Base-by-base conservation (phyloP, 1,140 invertebrate genomes). In the Papilio xuthus region DNA sequence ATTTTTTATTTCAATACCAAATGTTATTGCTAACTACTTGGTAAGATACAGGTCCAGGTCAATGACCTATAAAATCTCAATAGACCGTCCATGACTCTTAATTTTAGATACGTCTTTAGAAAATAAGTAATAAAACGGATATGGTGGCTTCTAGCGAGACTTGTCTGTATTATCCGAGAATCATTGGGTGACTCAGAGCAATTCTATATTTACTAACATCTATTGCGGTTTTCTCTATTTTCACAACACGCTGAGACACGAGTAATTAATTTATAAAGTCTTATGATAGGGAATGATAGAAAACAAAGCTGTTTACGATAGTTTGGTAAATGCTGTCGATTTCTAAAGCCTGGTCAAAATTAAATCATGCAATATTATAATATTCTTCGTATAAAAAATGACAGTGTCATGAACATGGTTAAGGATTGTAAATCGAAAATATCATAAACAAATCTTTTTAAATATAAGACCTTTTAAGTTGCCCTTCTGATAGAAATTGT, bases 91-190 rank as follows among this genome's bases (percentile, higher is more conserved):
- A 42, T 76, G 74, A 76, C 56, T 73, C 42, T 67, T 73, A 75
- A 53, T 63, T 32, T 76, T 76, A 26, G 53, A 76, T 44, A 60
- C 74, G 20, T 32, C 28, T 76, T 76, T 41, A 63, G 56, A 76
- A 63, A 76, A 20, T 41, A 63, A 56, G 53, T 60, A 75, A 53
- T 50, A 75, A 76, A 76, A 76, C 50, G 53, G 74, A 76, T 76
- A 76, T 76, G 53, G 53, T 37, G 32, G 74, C 74, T 76, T 76
- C 53, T 56, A 60, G 13, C 72, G 72, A 75, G 47, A 75, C 73
- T 28, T 56, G 73, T 75, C 73, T 75, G 28, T 53, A 75, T 56
- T 53, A 56, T 50, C 13, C 73, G 10, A 63, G 23, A 20, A 76
- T 76, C 50, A 63, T 63, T 76, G 23, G 60, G 74, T 76, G 74